A percentile compares a stretch with the other conserved stretches of the same genome.
Conservation (phyloP, 2,888 invertebrate genomes). For the Eubasilissa splendida region DNA sequence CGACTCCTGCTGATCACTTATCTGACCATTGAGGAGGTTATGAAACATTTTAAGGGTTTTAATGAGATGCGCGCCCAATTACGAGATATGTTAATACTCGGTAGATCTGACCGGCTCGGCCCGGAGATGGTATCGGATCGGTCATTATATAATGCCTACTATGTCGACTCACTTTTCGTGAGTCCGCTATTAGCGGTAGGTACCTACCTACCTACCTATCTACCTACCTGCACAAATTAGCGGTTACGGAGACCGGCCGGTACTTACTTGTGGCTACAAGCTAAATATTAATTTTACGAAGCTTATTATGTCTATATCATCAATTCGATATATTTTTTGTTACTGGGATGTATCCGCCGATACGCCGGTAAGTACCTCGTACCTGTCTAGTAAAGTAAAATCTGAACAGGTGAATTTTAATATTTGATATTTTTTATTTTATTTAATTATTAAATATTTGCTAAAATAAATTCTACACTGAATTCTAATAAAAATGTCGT, state of each 20-base stretch:
- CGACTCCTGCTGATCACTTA: no score
- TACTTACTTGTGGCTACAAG: slow-evolving; percentile 31
- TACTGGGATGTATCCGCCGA: background rate
- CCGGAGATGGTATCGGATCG: slow-evolving; percentile 12
- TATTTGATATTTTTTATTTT: no score
- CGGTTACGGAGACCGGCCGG: slow-evolving; percentile 35
- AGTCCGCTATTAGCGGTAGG: slow-evolving; percentile 32
- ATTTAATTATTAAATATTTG: no score
- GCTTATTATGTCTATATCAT: slow-evolving; percentile 36
- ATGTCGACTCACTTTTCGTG: slow-evolving; percentile 28
- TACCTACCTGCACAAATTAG: slow-evolving; percentile 17
- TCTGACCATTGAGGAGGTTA: background rate
- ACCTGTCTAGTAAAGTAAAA: background rate
- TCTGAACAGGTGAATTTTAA: no score
- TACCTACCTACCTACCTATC: no score
- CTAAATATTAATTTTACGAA: slow-evolving; percentile 39
- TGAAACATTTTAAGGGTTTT: slow-evolving; percentile 42
- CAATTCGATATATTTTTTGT: slow-evolving; percentile 1
- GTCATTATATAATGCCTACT: slow-evolving; percentile 31
- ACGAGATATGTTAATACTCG: slow-evolving; percentile 43
- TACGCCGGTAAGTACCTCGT: background rate
- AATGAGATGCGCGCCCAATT: slow-evolving; percentile 47
- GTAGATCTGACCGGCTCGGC: slow-evolving; percentile 20
- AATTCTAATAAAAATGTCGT: no score
- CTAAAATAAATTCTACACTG: no score